phyloP scores from a whole-genome alignment of 2,888 invertebrate genomes.

The Gandaritis pyraliata region DNA sequence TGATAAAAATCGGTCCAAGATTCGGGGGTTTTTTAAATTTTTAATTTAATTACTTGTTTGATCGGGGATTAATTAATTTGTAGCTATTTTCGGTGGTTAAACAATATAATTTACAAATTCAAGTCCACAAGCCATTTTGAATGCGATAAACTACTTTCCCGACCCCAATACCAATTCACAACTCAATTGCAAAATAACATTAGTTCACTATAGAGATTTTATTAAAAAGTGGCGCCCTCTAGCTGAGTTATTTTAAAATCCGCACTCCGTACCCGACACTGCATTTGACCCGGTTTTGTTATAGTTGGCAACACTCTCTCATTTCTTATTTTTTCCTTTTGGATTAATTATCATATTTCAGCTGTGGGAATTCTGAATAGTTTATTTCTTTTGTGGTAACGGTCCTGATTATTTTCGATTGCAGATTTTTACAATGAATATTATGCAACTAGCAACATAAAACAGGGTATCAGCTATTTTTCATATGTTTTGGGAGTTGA shows the following conservation, averaged over 20 bases:
- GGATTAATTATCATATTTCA: constrained; percentile 23
- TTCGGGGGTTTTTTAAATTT: too few species aligned
- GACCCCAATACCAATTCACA: background rate
- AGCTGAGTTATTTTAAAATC: constrained; percentile 50
- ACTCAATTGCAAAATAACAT: constrained; percentile 22
- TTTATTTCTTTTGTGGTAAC: background rate
- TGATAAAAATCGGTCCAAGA: too few species aligned
- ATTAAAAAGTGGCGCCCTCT: constrained; percentile 58
- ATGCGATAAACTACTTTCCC: too few species aligned
- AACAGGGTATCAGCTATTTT: too few species aligned
- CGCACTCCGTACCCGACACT: constrained; percentile 43
- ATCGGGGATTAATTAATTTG: too few species aligned
- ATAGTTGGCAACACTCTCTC: constrained; percentile 12
- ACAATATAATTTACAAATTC: too few species aligned
- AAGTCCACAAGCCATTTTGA: too few species aligned
- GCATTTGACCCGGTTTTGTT: constrained; percentile 50
- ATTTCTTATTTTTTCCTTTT: constrained; percentile 15
- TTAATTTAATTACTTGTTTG: too few species aligned
- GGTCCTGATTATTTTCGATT: constrained; percentile 9
- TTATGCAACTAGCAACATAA: too few species aligned
- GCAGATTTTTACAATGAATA: background rate
- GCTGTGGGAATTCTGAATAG: constrained; percentile 2
- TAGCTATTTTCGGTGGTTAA: too few species aligned
- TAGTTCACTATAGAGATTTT: constrained; percentile 23
- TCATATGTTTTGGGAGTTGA: too few species aligned